Conservation (phyloP, 2,888 invertebrate species). For the Blastobasis adustella region DNA sequence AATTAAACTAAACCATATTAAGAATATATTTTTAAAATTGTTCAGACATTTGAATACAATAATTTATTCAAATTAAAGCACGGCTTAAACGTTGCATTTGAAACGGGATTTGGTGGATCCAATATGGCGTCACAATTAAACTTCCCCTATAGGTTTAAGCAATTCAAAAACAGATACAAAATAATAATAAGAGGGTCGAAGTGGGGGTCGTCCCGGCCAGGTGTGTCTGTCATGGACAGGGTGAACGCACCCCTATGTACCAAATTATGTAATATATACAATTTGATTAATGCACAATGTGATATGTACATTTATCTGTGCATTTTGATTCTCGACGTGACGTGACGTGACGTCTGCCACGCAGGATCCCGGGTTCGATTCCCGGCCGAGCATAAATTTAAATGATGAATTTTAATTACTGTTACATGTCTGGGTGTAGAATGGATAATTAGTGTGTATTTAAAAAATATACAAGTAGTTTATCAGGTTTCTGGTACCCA, state of each 20-base stretch:
- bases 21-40: too few species aligned
- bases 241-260: slow-evolving; percentile 55
- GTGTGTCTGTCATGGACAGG: slow-evolving; percentile 48
- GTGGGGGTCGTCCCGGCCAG: slow-evolving; percentile 58
- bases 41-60: too few species aligned
- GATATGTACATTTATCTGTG: slow-evolving; percentile 13
- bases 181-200: slow-evolving; percentile 64
- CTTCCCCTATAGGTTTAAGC: slow-evolving; percentile 62
- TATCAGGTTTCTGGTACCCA: too few species aligned
- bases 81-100: not conserved
- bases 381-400: too few species aligned
- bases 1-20: too few species aligned
- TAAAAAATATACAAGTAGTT: too few species aligned
- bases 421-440: too few species aligned
- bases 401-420: too few species aligned
- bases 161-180: slow-evolving; percentile 73
- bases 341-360: too few species aligned
- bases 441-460: too few species aligned
- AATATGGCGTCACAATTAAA: slow-evolving; percentile 72
- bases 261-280: slow-evolving; percentile 14
- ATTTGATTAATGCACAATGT: slow-evolving; percentile 49
- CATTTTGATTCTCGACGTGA: too few species aligned
- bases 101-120: slow-evolving; percentile 54
- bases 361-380: too few species aligned
- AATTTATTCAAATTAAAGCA: not conserved